phyloP scores from a whole-genome alignment of 1,140 invertebrate genomes.

The Episyrphus balteatus region DNA sequence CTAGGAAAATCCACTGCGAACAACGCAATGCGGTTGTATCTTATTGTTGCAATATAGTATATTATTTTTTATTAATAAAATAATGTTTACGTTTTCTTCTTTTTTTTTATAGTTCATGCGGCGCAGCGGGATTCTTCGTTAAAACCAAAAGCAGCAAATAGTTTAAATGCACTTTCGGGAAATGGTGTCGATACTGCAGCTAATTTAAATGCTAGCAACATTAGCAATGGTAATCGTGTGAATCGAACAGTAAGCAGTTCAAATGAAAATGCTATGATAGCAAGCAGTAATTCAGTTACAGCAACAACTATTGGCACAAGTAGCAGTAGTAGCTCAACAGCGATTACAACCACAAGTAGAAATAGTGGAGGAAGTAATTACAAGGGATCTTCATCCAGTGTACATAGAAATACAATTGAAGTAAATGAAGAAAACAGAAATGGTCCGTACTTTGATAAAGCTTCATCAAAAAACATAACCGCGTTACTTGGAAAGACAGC shows the following conservation, averaged over 20 bases:
- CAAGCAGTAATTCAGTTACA: constrained; percentile 3
- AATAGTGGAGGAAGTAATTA: constrained; percentile 15
- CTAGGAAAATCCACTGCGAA: no score
- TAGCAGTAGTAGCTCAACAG: constrained; percentile 12
- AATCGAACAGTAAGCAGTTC: constrained; percentile 12
- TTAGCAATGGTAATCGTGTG: constrained; percentile 2
- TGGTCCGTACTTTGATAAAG: constrained; percentile 35
- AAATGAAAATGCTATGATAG: constrained; percentile 16
- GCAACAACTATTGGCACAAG: constrained; percentile 13
- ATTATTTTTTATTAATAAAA: no score
- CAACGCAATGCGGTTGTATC: no score
- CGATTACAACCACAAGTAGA: constrained; percentile 2
- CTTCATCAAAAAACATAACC: constrained; percentile 47
- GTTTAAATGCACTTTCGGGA: constrained; percentile 3
- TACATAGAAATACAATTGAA: constrained; percentile 31
- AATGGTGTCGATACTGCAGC: constrained; percentile 23
- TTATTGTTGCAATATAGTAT: no score
- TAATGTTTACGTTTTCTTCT: not conserved
- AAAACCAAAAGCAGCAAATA: constrained; percentile 29
- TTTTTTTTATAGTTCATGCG: constrained; percentile 17
- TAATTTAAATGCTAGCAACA: constrained; percentile 9
- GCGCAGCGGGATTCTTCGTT: constrained; percentile 27
- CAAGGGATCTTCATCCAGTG: constrained; percentile 11
- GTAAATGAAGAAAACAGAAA: constrained; percentile 26
- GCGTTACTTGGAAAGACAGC: constrained; percentile 73